These are phyloP conservation scores for Lithophane ornitopus DNA, from an alignment of 2,888 invertebrate species.

Conservation along the genomic window DNA sequence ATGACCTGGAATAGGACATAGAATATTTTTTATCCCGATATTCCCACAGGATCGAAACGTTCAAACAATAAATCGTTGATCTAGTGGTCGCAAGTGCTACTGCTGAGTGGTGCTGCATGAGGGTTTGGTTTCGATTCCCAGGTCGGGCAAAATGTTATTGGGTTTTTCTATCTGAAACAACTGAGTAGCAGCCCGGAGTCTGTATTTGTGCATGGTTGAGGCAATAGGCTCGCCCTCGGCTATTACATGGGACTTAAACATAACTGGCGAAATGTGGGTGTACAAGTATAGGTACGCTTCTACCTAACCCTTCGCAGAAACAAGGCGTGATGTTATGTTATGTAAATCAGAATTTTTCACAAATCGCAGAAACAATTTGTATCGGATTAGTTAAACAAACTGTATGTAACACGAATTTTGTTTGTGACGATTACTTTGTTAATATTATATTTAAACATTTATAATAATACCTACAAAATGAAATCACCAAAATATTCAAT, in stretches of 20 bases:
- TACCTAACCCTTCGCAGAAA: not conserved
- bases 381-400: not conserved
- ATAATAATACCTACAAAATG: not conserved
- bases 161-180: not conserved
- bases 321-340: not conserved
- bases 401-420: not conserved
- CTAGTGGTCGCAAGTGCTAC: not conserved
- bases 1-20: no score
- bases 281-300: not conserved
- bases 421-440: not conserved
- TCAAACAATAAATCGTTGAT: not conserved
- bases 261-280: not conserved
- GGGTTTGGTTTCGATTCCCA: not conserved
- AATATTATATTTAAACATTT: constrained; percentile 1
- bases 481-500: not conserved
- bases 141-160: not conserved
- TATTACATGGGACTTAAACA: not conserved
- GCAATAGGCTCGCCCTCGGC: not conserved
- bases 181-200: not conserved
- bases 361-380: not conserved
- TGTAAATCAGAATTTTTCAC: no score
- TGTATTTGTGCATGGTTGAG: not conserved
- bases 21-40: no score
- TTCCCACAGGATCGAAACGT: no score
- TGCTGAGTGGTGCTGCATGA: no score